A percentile compares a stretch with the other conserved stretches of the same genome.
phyloP scores from a whole-genome alignment of 2,888 invertebrate species.

The Bellardia bayeri region DNA sequence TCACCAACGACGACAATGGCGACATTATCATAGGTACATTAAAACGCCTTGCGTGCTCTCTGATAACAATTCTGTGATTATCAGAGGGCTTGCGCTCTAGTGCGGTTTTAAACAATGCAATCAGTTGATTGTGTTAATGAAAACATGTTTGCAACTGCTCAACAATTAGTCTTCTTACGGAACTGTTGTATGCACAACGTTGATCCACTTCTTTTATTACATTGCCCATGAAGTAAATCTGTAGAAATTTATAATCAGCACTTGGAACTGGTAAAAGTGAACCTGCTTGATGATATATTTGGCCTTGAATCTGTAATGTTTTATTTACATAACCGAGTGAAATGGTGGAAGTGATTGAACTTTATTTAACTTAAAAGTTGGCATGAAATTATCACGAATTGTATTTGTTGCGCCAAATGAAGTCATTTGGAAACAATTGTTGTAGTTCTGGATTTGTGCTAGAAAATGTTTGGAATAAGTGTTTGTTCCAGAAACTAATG shows the following conservation, averaged over 20 bases:
- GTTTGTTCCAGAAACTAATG: slow-evolving; percentile 25
- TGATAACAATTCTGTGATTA: slow-evolving; percentile 78
- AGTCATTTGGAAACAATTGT: slow-evolving; percentile 44
- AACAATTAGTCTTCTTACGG: slow-evolving; percentile 33
- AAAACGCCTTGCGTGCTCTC: slow-evolving; percentile 78
- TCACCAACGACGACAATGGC: slow-evolving; percentile 79
- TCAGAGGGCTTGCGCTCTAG: too few relatives aligned
- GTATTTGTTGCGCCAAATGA: slow-evolving; percentile 41
- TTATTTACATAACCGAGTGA: too few relatives aligned
- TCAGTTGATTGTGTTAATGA: slow-evolving; percentile 68
- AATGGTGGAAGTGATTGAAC: too few relatives aligned
- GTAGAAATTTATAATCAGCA: too few relatives aligned
- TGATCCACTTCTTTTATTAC: too few relatives aligned
- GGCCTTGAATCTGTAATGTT: slow-evolving; percentile 64
- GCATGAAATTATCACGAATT: slow-evolving; percentile 30
- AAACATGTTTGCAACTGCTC: slow-evolving; percentile 77
- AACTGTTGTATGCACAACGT: slow-evolving; percentile 24
- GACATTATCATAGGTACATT: slow-evolving; percentile 80
- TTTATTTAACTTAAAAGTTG: slow-evolving; percentile 20
- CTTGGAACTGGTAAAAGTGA: too few relatives aligned
- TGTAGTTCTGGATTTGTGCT: slow-evolving; percentile 24
- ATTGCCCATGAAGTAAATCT: too few relatives aligned
- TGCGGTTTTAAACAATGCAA: slow-evolving; percentile 48
- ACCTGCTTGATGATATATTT: too few relatives aligned
- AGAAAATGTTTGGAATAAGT: slow-evolving; percentile 22